Evolutionary conservation across 2,797 vertebrate genomes (phyloP).

Genomic region (Hoplostethus mediterraneus): DNA sequence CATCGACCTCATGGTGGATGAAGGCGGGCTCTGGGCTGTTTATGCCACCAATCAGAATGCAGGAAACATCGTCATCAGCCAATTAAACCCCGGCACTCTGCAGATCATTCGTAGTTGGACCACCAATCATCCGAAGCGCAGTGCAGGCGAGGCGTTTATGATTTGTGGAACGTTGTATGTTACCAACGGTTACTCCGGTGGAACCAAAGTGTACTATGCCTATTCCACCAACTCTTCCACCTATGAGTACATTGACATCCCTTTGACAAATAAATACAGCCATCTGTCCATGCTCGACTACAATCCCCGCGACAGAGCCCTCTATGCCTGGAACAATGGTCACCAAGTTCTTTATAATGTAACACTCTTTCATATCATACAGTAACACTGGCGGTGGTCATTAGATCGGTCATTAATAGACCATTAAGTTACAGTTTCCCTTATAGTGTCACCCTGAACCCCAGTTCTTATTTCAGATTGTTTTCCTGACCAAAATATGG

Average conservation of each 20-base stretch:
- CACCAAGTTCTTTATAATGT: slow-evolving; percentile 96
- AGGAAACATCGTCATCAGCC: slow-evolving; percentile 96
- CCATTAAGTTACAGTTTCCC: too few species aligned
- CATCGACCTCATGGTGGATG: slow-evolving; percentile 98
- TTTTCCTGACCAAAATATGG: too few species aligned
- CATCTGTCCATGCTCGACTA: slow-evolving; percentile 99
- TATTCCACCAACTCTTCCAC: slow-evolving; percentile 97
- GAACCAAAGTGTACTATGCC: slow-evolving; percentile 96
- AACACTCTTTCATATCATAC: slow-evolving; percentile 84
- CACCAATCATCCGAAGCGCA: slow-evolving; percentile 96
- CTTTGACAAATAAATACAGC: slow-evolving; percentile 95
- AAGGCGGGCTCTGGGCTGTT: slow-evolving; percentile 95
- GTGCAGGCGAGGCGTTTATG: slow-evolving; percentile 96
- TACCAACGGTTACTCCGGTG: slow-evolving; percentile 96
- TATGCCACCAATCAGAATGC: slow-evolving; percentile 98
- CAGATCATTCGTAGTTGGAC: slow-evolving; percentile 93
- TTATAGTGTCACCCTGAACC: not conserved
- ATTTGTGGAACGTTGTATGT: slow-evolving; percentile 97
- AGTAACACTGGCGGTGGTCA: slow-evolving; percentile 30
- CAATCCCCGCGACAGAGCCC: slow-evolving; percentile 94
- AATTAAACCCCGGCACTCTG: slow-evolving; percentile 92
- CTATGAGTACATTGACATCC: slow-evolving; percentile 98
- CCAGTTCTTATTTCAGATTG: too few species aligned
- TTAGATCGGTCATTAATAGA: too few species aligned
- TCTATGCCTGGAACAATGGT: slow-evolving; percentile 98